These are phyloP conservation scores for Andrena minutula DNA, from an alignment of 2,888 invertebrate species.

Conservation along the genomic window DNA sequence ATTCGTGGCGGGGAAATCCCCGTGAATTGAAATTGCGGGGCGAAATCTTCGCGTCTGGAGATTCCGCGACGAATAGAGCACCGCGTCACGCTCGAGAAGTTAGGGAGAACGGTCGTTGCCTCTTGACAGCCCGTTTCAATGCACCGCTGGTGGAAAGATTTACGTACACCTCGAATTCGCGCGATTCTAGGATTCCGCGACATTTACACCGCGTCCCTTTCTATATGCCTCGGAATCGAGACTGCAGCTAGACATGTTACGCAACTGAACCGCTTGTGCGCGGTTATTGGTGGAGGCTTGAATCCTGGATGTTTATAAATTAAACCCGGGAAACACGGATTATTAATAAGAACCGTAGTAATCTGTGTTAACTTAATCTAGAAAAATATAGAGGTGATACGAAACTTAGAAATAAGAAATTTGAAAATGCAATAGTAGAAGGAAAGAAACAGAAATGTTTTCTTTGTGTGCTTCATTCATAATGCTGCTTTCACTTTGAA, in stretches of 20 bases:
- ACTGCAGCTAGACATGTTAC: not conserved
- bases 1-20: not conserved
- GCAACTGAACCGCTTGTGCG: slow-evolving; percentile 10
- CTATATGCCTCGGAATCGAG: not conserved
- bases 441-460: no score
- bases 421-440: no score
- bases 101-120: slow-evolving; percentile 59
- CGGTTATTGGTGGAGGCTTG: not conserved
- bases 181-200: slow-evolving; percentile 12
- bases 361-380: no score
- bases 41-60: slow-evolving; percentile 34
- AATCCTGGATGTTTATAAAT: not conserved
- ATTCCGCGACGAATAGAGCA: slow-evolving; percentile 41
- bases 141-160: slow-evolving; percentile 53
- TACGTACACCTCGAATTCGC: slow-evolving; percentile 34
- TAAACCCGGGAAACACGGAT: not conserved
- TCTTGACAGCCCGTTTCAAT: slow-evolving; percentile 45
- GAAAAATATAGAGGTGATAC: no score
- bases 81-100: slow-evolving; percentile 51
- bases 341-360: no score
- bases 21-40: not conserved
- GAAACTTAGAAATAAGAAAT: no score
- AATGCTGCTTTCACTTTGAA: not conserved
- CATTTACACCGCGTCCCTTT: slow-evolving; percentile 15
- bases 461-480: not conserved